Conservation (phyloP, 2,888 invertebrate species). For the Cheilosia scutellata region DNA sequence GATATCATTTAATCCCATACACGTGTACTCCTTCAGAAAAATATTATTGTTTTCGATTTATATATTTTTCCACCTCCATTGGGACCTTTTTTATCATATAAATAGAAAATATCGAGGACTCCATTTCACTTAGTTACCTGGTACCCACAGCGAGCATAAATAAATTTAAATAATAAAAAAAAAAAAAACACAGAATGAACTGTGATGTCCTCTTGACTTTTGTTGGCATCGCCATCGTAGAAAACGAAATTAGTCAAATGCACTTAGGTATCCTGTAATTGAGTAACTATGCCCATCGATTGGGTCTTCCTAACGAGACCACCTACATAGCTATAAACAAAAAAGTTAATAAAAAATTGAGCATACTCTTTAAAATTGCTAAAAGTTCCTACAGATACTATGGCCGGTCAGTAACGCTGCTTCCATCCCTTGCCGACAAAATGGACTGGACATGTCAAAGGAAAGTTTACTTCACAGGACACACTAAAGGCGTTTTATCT, state of each 20-base stretch:
- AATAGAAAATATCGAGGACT: constrained; percentile 20
- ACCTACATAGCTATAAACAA: neutral
- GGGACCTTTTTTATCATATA: constrained; percentile 29
- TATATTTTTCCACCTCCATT: neutral
- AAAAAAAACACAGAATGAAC: neutral
- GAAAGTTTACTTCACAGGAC: too few species aligned
- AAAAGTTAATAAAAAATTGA: too few species aligned
- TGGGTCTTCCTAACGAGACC: neutral
- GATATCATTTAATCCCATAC: constrained; percentile 37
- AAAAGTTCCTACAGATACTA: too few species aligned
- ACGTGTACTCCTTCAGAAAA: constrained; percentile 38
- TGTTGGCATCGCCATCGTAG: neutral
- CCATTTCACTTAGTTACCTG: neutral
- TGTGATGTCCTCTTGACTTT: neutral
- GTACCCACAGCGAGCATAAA: neutral
- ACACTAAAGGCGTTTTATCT: too few species aligned
- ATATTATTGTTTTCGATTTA: constrained; percentile 52
- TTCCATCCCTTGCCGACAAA: too few species aligned
- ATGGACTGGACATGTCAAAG: too few species aligned
- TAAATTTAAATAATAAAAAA: constrained; percentile 2
- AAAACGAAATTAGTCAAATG: constrained; percentile 3
- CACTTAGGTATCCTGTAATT: constrained; percentile 1
- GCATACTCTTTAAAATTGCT: neutral
- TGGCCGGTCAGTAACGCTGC: too few species aligned
- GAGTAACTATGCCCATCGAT: neutral